These are phyloP conservation scores for Dexiosoma caninum DNA, from an alignment of 2,888 invertebrate species.

Conservation along the genomic window DNA sequence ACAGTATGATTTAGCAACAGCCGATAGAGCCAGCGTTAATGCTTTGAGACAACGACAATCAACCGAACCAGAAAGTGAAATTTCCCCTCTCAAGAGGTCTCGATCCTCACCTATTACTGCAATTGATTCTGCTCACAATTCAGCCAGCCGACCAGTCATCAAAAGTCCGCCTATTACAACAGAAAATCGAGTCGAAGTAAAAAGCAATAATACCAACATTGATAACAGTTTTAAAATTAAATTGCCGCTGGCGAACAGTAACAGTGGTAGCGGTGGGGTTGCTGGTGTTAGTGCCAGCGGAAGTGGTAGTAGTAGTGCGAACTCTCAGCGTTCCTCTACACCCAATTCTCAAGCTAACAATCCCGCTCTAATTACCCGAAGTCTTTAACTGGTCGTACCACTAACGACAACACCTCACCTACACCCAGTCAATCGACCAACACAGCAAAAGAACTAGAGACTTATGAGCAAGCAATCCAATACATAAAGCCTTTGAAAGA, in stretches of 20 bases:
- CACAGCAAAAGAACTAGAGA: slow-evolving; percentile 67
- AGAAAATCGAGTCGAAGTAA: slow-evolving; percentile 55
- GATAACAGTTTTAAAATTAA: slow-evolving; percentile 60
- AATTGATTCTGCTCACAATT: slow-evolving; percentile 18
- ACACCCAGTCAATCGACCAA: slow-evolving; percentile 55
- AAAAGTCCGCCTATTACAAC: slow-evolving; percentile 66
- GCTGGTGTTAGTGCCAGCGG: too few relatives aligned
- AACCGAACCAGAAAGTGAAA: slow-evolving; percentile 28
- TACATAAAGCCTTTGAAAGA: slow-evolving; percentile 75
- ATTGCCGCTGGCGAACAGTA: slow-evolving; percentile 32
- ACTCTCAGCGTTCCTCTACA: slow-evolving; percentile 43
- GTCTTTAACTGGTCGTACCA: slow-evolving; percentile 54
- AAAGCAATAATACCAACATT: slow-evolving; percentile 29
- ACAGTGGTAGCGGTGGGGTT: neutral
- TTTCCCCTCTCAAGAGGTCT: slow-evolving; percentile 25
- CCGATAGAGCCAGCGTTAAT: neutral
- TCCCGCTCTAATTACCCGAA: slow-evolving; percentile 60
- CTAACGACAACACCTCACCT: slow-evolving; percentile 57
- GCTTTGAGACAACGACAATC: slow-evolving; percentile 31
- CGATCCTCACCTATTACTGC: slow-evolving; percentile 48
- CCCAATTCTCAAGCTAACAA: slow-evolving; percentile 50
- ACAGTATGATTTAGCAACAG: slow-evolving; percentile 16
- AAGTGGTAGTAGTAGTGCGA: slow-evolving; percentile 27
- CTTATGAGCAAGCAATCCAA: slow-evolving; percentile 72
- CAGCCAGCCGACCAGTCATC: slow-evolving; percentile 57